A percentile compares a stretch with the other conserved stretches of the same genome.
phyloP scores from a whole-genome alignment of 2,797 vertebrate genomes.

The Austrolebias charrua region DNA sequence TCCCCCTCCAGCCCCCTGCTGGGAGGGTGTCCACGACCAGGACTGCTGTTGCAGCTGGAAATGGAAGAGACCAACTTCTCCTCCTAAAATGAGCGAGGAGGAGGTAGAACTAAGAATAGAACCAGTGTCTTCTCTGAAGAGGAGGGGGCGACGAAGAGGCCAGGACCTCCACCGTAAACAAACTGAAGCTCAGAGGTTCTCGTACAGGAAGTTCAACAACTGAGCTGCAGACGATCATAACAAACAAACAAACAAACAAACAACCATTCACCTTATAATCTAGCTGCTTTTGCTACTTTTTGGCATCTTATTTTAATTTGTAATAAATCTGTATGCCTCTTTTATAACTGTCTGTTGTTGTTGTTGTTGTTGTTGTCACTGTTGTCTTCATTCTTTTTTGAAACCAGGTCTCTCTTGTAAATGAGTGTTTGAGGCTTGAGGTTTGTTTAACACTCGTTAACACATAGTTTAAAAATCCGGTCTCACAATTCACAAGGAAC shows the following conservation, averaged over 20 bases:
- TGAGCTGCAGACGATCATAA: background rate
- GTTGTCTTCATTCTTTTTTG: no score
- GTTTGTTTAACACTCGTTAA: no score
- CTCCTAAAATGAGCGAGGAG: constrained; percentile 30
- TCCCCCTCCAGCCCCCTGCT: constrained; percentile 65
- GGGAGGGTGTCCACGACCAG: constrained; percentile 62
- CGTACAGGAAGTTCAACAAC: background rate
- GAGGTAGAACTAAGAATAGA: constrained; percentile 37
- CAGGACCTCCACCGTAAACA: background rate
- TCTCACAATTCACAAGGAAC: no score
- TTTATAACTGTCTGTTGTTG: no score
- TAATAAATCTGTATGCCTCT: no score
- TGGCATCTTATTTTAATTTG: no score
- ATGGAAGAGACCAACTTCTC: constrained; percentile 64
- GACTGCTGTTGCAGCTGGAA: constrained; percentile 44
- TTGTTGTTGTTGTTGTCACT: no score
- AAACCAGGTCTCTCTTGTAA: no score
- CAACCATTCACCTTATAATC: no score
- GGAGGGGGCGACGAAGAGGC: background rate
- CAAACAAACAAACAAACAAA: background rate
- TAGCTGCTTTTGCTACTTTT: no score
- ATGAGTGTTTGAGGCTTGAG: no score
- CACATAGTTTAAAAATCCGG: no score
- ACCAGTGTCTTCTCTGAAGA: constrained; percentile 10
- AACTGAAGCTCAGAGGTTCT: background rate